Percentiles rank a stretch among this genome's conserved stretches.
Conservation (phyloP, 1,140 invertebrate species). For the Drosophila bipectinata region DNA sequence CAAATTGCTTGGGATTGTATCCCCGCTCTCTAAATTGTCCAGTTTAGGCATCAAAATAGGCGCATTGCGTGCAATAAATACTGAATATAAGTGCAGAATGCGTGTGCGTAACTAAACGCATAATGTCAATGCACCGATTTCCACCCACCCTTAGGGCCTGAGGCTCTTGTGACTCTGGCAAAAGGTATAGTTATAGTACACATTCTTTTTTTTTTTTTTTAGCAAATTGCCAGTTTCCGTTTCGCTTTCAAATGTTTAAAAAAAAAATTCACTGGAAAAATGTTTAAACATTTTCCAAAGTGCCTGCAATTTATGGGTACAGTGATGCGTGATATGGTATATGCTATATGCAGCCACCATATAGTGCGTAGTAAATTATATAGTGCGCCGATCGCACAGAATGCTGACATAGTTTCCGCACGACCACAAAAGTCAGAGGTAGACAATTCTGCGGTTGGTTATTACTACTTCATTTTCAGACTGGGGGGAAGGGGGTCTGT, state of each 20-base stretch:
- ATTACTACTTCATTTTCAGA: not conserved
- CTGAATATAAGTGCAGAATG: slow-evolving; percentile 38
- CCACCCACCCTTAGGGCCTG: not conserved
- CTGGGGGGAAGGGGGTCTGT: too few species aligned
- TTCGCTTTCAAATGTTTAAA: slow-evolving; percentile 52
- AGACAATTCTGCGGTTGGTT: slow-evolving; percentile 22
- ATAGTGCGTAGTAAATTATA: slow-evolving; percentile 52
- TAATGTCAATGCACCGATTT: slow-evolving; percentile 72
- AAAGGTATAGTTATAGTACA: too few species aligned
- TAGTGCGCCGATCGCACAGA: not conserved
- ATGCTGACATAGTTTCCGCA: slow-evolving; percentile 32
- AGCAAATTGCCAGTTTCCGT: slow-evolving; percentile 81
- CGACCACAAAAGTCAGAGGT: slow-evolving; percentile 9
- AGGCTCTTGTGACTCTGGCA: too few species aligned
- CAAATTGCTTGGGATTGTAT: slow-evolving; percentile 50
- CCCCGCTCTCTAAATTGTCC: slow-evolving; percentile 56
- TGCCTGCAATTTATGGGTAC: slow-evolving; percentile 68
- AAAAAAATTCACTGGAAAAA: slow-evolving; percentile 71
- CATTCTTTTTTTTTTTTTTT: slow-evolving; percentile 10
- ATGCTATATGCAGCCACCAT: slow-evolving; percentile 14
- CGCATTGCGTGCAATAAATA: slow-evolving; percentile 71
- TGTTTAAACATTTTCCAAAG: slow-evolving; percentile 60
- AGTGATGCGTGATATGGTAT: slow-evolving; percentile 64
- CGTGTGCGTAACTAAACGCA: slow-evolving; percentile 79
- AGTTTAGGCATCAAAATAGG: slow-evolving; percentile 73